Conservation (phyloP, 1,140 invertebrate genomes). For the Cyphomyrmex costatus region DNA sequence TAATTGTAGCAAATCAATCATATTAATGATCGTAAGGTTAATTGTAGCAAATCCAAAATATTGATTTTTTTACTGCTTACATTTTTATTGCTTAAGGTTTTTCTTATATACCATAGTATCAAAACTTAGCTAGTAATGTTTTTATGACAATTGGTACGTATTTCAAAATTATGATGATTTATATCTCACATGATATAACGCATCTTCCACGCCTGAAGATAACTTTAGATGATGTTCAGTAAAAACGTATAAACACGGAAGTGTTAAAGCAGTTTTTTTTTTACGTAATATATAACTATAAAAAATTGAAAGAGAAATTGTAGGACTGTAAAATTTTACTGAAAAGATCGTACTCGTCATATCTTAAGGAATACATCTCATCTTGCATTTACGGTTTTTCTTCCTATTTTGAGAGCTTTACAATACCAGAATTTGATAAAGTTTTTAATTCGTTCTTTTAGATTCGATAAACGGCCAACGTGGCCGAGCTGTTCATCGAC, state of each 20-base stretch:
- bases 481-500: neutral
- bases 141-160: neutral
- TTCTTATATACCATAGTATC: too few relatives aligned
- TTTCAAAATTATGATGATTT: neutral
- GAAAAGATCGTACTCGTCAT: neutral
- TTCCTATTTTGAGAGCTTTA: neutral
- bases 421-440: neutral
- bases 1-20: too few relatives aligned
- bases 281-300: neutral
- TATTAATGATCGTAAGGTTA: too few relatives aligned
- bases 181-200: neutral
- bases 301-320: constrained; percentile 7
- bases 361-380: neutral
- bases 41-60: too few relatives aligned
- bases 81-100: too few relatives aligned
- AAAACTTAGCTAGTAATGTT: constrained; percentile 1
- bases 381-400: neutral
- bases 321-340: neutral
- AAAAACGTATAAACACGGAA: neutral
- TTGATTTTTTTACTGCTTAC: too few relatives aligned
- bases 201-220: neutral
- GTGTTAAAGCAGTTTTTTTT: neutral
- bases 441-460: constrained; percentile 4
- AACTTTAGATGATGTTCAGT: neutral
- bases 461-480: neutral